Evolutionary conservation across 2,888 invertebrate species (phyloP), one percentile per base, ranked within the genome.

Genomic region (Phaonia tiefii): DNA sequence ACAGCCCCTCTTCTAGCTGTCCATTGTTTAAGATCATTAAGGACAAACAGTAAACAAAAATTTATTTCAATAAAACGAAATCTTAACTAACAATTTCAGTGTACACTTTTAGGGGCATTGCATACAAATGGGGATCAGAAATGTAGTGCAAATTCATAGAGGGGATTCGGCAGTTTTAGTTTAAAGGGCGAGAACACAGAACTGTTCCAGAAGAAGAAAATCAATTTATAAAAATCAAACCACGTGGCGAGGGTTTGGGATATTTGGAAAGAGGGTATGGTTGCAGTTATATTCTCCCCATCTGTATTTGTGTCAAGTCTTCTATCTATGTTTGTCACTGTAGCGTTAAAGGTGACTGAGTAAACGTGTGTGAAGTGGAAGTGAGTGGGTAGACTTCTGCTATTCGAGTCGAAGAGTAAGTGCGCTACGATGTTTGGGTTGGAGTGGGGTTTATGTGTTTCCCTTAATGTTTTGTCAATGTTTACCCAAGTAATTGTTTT

Each of bases 381-480:
- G 20, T 17, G 20, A 20, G 20, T 49, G 49, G 7, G 49, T 49
- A n/a, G 46, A 15, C 8, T 20, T 49, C 49, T 3, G 10, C 20
- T 8, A 8, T 17, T 8, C 20, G 49, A 49, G 49, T n/a, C 49
- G 13, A 37, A 37, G 44, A 13, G n/a, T 11, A n/a, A 13, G n/a
- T 56, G 56, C 26, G 56, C 26, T 8, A n/a, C n/a, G 15, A 15
- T 15, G 13, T 2, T 1, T 17, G 10, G 13, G 13, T 2, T 17
- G 60, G 60, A 39, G 60, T 60, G 60, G 17, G 8, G 11, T 60
- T 60, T 60, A 60, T 60, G 60, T 37, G 15, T 60, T 39, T 39
- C 37, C 20, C 37, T 37, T 67, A 67, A 51, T 67, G 51, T 51
- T 67, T 51, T 67, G 67, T 54, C 67, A 67, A 67, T 67, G 67